A percentile compares a stretch with the other conserved stretches of the same genome.
These are phyloP conservation scores for Buphagus erythrorhynchus DNA, from an alignment of 2,797 vertebrate species.

Conservation along the genomic window DNA sequence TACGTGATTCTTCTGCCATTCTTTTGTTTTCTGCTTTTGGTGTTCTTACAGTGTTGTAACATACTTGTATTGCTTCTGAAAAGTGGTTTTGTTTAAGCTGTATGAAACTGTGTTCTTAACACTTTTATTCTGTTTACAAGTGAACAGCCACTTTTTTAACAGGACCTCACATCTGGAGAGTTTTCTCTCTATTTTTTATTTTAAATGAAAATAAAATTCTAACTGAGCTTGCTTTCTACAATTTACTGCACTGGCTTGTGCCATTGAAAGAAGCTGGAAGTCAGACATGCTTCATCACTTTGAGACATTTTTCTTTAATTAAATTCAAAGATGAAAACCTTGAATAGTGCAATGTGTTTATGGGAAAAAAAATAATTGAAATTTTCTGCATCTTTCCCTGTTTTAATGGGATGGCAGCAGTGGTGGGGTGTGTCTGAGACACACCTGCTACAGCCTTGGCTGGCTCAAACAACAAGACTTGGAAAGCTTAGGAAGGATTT, in stretches of 20 bases:
- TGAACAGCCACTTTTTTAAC: slow-evolving; percentile 70
- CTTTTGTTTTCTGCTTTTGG: slow-evolving; percentile 36
- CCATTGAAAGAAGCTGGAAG: slow-evolving; percentile 43
- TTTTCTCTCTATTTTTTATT: slow-evolving; percentile 18
- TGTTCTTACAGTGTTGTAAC: slow-evolving; percentile 35
- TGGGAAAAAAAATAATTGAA: neutral
- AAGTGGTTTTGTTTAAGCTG: slow-evolving; percentile 58
- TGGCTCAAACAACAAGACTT: neutral
- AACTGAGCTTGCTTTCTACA: slow-evolving; percentile 42
- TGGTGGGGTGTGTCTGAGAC: neutral
- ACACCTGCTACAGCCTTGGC: neutral
- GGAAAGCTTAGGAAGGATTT: neutral
- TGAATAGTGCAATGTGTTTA: neutral
- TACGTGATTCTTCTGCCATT: slow-evolving; percentile 9
- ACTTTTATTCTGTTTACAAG: slow-evolving; percentile 74
- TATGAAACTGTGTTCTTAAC: slow-evolving; percentile 59
- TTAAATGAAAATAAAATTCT: slow-evolving; percentile 53
- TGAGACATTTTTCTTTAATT: slow-evolving; percentile 43
- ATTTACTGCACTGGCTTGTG: slow-evolving; percentile 48
- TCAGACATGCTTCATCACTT: slow-evolving; percentile 46
- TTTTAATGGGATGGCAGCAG: neutral
- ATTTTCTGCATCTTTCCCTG: neutral
- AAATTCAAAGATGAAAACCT: slow-evolving; percentile 43
- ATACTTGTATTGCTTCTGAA: slow-evolving; percentile 56
- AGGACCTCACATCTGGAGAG: slow-evolving; percentile 61